Conservation (phyloP, 2,797 vertebrate species). For the Micrastur ruficollis region DNA sequence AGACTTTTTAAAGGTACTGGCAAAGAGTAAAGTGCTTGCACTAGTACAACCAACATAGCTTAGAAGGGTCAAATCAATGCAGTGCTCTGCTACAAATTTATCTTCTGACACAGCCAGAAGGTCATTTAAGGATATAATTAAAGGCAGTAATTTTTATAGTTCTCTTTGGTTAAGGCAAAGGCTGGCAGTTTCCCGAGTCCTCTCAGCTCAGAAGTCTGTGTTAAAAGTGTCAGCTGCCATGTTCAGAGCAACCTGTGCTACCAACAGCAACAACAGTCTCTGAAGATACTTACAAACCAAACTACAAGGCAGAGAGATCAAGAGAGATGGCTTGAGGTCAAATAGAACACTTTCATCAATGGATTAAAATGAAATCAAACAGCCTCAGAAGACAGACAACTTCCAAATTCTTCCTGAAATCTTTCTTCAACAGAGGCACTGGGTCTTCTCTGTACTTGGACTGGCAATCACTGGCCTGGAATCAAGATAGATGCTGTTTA, state of each 20-base stretch:
- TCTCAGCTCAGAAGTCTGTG: neutral
- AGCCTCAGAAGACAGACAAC: neutral
- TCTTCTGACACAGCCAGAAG: conserved; percentile 11
- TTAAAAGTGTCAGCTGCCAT: neutral
- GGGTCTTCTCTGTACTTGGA: conserved; percentile 57
- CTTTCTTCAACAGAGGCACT: conserved; percentile 81
- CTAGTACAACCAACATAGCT: neutral
- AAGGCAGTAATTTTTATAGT: conserved; percentile 1
- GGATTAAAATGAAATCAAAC: neutral
- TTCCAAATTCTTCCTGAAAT: neutral
- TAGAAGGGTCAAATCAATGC: neutral
- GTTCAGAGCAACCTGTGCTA: neutral
- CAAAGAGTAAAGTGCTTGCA: neutral
- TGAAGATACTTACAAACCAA: neutral
- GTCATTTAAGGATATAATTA: neutral
- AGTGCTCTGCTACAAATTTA: neutral
- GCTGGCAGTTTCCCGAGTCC: neutral
- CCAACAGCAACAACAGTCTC: neutral
- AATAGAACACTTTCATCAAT: neutral
- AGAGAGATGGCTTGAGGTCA: neutral
- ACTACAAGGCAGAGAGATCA: neutral
- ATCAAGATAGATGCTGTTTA: conserved; percentile 72
- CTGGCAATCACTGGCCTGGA: conserved; percentile 76
- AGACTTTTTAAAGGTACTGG: neutral
- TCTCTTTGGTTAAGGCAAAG: conserved; percentile 40